phyloP scores from a whole-genome alignment of 2,797 vertebrate genomes.

The Dendrocincla tyrannina region DNA sequence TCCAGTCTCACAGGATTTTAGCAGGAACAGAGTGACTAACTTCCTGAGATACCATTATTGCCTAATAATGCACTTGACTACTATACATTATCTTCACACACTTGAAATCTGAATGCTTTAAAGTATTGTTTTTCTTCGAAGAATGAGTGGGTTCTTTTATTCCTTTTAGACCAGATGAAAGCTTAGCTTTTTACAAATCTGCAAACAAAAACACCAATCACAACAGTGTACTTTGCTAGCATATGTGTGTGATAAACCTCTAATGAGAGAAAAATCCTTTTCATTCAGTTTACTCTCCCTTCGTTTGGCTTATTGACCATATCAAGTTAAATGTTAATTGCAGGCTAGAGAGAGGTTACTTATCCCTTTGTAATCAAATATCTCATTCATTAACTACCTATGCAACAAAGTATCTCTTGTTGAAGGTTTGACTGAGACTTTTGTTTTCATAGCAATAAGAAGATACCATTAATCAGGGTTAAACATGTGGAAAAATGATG shows the following conservation, averaged over 20 bases:
- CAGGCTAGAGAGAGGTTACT: slow-evolving; percentile 76
- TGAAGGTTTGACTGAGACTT: slow-evolving; percentile 46
- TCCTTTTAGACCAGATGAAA: slow-evolving; percentile 27
- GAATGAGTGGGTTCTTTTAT: not conserved
- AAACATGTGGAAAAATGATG: not conserved
- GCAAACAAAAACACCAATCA: slow-evolving; percentile 33
- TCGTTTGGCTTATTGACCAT: slow-evolving; percentile 71
- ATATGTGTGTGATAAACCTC: not conserved
- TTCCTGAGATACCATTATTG: slow-evolving; percentile 28
- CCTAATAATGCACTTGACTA: slow-evolving; percentile 11
- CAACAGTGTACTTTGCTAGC: not conserved
- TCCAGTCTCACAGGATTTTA: slow-evolving; percentile 20
- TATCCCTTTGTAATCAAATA: slow-evolving; percentile 85
- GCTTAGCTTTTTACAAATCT: slow-evolving; percentile 19
- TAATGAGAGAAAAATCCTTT: slow-evolving; percentile 46
- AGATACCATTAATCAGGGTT: not conserved
- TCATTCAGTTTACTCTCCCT: slow-evolving; percentile 57
- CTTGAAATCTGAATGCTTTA: slow-evolving; percentile 48
- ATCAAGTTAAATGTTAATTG: slow-evolving; percentile 88
- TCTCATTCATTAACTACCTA: slow-evolving; percentile 73
- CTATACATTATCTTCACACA: slow-evolving; percentile 41
- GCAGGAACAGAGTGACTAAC: not conserved
- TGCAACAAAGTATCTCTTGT: slow-evolving; percentile 71
- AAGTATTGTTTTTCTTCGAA: slow-evolving; percentile 32
- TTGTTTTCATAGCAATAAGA: slow-evolving; percentile 47